These are phyloP conservation scores for Diadophis punctatus DNA, from an alignment of 2,113 vertebrate species.

Conservation along the genomic window DNA sequence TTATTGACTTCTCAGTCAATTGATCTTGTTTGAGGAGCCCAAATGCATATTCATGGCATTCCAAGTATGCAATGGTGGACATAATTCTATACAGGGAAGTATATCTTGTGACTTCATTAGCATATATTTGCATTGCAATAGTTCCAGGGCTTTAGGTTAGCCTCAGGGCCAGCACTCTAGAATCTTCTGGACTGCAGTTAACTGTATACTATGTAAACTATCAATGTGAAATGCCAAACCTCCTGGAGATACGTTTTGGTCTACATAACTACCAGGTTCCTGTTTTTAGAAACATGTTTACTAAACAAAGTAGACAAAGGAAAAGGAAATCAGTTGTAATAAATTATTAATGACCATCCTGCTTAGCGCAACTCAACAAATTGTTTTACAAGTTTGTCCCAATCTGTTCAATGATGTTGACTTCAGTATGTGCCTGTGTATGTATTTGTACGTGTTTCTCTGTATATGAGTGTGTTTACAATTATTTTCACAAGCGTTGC, in stretches of 20 bases:
- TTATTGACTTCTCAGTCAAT: not conserved
- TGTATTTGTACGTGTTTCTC: not conserved
- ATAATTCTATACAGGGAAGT: not conserved
- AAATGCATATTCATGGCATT: not conserved
- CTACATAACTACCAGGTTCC: not conserved
- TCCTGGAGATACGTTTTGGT: not conserved
- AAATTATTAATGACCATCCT: not conserved
- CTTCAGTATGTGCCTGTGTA: not conserved
- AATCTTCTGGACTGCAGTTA: not conserved
- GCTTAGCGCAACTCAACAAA: not conserved
- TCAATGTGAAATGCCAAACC: not conserved
- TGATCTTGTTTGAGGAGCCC: not conserved
- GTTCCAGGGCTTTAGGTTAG: not conserved
- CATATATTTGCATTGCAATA: not conserved
- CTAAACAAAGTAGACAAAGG: not conserved
- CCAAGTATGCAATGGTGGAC: not conserved
- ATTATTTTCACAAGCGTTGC: not conserved
- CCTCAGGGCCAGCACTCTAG: not conserved
- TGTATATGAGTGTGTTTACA: not conserved
- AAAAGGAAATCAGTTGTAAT: not conserved
- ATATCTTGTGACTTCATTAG: not conserved
- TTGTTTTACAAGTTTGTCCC: not conserved
- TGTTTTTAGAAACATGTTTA: not conserved
- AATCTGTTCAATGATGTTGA: not conserved
- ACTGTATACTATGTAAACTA: not conserved